Percentiles rank a stretch among this genome's conserved stretches.
These are phyloP conservation scores for Uria lomvia DNA, from an alignment of 2,113 vertebrate species.

Conservation along the genomic window DNA sequence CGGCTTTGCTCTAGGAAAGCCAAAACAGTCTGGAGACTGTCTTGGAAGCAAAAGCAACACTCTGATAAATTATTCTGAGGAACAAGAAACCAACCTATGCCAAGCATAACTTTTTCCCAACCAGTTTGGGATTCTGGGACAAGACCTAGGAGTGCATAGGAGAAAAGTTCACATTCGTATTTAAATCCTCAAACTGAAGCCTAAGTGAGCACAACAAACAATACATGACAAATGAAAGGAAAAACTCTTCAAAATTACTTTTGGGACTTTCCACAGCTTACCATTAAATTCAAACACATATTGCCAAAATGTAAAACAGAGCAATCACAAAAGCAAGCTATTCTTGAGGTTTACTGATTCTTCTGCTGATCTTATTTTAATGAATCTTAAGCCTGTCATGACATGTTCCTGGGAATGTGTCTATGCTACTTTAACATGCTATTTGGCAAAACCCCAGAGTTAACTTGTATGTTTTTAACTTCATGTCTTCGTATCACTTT, in stretches of 20 bases:
- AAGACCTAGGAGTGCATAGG: background rate
- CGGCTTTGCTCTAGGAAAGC: background rate
- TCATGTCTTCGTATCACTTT: background rate
- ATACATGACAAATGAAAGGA: background rate
- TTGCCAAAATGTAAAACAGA: background rate
- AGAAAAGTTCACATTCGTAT: background rate
- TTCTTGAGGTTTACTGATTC: background rate
- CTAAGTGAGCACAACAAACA: background rate
- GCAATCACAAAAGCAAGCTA: background rate
- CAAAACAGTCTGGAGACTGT: background rate
- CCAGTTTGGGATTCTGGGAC: background rate
- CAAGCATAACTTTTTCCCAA: background rate
- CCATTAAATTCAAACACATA: slow-evolving; percentile 12
- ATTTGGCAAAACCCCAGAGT: background rate
- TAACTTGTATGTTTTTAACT: background rate
- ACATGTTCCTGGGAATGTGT: background rate
- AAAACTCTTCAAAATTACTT: background rate
- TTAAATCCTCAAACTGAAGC: background rate
- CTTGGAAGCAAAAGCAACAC: background rate
- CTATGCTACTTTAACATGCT: background rate
- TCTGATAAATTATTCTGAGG: background rate
- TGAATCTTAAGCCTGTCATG: background rate
- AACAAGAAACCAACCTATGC: background rate
- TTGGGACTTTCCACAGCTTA: background rate
- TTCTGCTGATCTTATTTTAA: background rate